Base-by-base conservation (phyloP, 1,140 invertebrate genomes). In the Drosophila ficusphila region DNA sequence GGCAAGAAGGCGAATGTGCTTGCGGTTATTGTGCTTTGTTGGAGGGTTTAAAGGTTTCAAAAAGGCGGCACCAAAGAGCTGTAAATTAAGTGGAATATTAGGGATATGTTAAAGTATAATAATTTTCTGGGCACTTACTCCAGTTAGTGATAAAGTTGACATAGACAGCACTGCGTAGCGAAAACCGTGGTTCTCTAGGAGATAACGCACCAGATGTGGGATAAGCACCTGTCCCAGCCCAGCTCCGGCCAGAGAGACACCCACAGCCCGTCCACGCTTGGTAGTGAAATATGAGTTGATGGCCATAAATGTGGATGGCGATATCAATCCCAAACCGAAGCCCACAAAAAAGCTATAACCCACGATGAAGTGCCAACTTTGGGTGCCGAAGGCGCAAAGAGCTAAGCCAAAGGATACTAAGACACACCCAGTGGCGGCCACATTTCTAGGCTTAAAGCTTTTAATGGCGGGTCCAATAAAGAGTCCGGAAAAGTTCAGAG, bases 161-260 rank as follows among this genome's bases (percentile, higher is more conserved):
- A 95, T 82, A 7, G 95, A 92, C 31, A 95, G 74, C 19, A 94
- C 93, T 0, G 95, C 93, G 42, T 93, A 93, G 77, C 89, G 92
- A 69, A 93, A 93, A 5, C 92, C 93, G 76, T 94, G 94, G 33
- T 92, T 89, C 19, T 94, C 92, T 31, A 95, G 65, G 5, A 95
- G 92, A 51, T 93, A 92, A 21, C 93, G 90, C 21, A 95, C 93
- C 23, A 96, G 82, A 57, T 94, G 93, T 0, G 96, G 96, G 93
- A 96, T 95, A 4, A 96, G 68, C 71, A 95, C 95, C 72, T 96
- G 95, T 4, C 96, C 95, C 1, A 96, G 71, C 14, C 95, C 95
- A 29, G 95, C 95, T 9, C 95, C 92, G 0, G 95, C 95, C 91
- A 95, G 94, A 0, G 95, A 93, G 1, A 95, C 82, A 5, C 95